These are phyloP conservation scores for Meteorus colon DNA, from an alignment of 2,888 invertebrate species.

Conservation along the genomic window DNA sequence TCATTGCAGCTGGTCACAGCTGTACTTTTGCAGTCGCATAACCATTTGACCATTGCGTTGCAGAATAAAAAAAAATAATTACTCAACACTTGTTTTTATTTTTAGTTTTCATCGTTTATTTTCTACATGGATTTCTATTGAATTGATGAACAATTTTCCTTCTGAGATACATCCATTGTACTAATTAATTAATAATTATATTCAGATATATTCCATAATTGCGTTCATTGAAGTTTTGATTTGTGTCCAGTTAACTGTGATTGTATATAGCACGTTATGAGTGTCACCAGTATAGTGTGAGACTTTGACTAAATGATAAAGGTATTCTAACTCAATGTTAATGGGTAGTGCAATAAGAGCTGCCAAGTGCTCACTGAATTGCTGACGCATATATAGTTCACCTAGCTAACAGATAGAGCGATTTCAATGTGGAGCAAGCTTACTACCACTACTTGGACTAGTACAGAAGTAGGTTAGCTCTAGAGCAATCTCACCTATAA, in stretches of 20 bases:
- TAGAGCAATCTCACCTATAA: constrained; percentile 35
- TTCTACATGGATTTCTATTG: neutral
- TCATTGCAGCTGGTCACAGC: constrained; percentile 32
- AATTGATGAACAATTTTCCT: neutral
- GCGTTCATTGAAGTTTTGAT: neutral
- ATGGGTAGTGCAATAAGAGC: constrained; percentile 29
- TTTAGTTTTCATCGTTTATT: neutral
- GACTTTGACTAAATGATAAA: constrained; percentile 32
- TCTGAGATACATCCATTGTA: neutral
- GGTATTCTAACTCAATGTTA: constrained; percentile 33
- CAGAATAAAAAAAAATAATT: neutral
- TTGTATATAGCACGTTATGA: constrained; percentile 4
- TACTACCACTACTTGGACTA: constrained; percentile 16
- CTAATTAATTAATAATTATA: neutral
- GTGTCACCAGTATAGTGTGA: constrained; percentile 7
- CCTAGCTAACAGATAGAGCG: constrained; percentile 29
- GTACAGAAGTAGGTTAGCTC: constrained; percentile 33
- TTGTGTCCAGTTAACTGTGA: constrained; percentile 13
- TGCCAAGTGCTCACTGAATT: constrained; percentile 30
- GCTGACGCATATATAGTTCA: constrained; percentile 10
- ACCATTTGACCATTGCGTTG: constrained; percentile 9
- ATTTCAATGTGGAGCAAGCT: constrained; percentile 24
- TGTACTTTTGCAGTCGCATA: constrained; percentile 5
- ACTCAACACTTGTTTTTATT: neutral
- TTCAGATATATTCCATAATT: neutral